Conservation (phyloP, 1,140 invertebrate genomes). For the Pogonomyrmex barbatus region DNA sequence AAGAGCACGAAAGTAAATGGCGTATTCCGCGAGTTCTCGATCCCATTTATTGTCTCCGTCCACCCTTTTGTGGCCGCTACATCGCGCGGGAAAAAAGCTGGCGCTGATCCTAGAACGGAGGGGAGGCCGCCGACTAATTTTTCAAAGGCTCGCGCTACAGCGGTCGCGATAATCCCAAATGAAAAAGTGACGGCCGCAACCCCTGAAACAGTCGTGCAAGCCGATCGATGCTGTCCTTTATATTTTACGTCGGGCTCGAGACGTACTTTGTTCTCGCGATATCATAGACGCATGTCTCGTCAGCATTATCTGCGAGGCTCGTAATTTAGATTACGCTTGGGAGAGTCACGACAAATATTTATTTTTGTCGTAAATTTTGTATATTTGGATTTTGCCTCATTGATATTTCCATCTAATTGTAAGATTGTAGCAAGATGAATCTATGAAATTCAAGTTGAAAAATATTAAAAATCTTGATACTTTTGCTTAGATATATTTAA, state of each 20-base stretch:
- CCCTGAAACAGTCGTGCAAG: slow-evolving; percentile 9
- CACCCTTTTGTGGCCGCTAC: slow-evolving; percentile 43
- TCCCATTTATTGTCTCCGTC: slow-evolving; percentile 63
- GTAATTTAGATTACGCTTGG: slow-evolving; percentile 43
- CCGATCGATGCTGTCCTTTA: slow-evolving; percentile 67
- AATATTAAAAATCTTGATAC: too few species aligned
- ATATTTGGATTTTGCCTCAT: neutral
- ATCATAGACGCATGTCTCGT: slow-evolving; percentile 36
- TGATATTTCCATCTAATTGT: neutral
- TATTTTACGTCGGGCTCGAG: slow-evolving; percentile 52
- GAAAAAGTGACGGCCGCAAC: slow-evolving; percentile 66
- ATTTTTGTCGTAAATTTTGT: neutral
- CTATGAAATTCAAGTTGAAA: neutral
- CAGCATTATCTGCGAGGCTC: slow-evolving; percentile 30
- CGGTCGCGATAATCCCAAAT: slow-evolving; percentile 73
- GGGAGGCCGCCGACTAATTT: slow-evolving; percentile 68
- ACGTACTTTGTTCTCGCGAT: slow-evolving; percentile 53
- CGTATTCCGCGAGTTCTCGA: slow-evolving; percentile 55
- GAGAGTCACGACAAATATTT: slow-evolving; percentile 7
- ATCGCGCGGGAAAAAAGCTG: slow-evolving; percentile 38
- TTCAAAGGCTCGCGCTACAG: slow-evolving; percentile 67
- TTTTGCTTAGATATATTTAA: too few species aligned
- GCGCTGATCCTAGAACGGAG: slow-evolving; percentile 55
- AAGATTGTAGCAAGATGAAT: neutral
- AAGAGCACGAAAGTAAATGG: slow-evolving; percentile 55